phyloP scores from a whole-genome alignment of 2,797 vertebrate species.

The Esox masquinongy region DNA sequence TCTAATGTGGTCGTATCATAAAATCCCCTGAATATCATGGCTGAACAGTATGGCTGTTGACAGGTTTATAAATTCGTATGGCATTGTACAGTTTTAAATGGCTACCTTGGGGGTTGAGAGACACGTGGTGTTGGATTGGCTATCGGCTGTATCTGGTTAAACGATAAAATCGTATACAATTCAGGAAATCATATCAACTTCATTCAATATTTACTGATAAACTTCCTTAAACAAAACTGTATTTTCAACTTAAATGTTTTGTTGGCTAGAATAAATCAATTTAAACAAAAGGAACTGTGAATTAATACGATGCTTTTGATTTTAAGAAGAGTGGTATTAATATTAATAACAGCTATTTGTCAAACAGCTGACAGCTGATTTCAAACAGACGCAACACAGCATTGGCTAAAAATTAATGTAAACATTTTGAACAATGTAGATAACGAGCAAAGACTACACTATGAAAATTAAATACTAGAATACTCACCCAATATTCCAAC shows the following conservation, averaged over 20 bases:
- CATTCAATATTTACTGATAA: not conserved
- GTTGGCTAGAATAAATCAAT: not conserved
- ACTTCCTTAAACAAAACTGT: not conserved
- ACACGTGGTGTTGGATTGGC: not conserved
- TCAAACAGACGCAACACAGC: not conserved
- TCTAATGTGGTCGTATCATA: not conserved
- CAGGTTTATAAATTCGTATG: not conserved
- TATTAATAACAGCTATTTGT: not conserved
- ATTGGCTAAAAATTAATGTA: not conserved
- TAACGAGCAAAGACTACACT: not conserved
- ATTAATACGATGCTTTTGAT: not conserved
- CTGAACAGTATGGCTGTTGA: not conserved
- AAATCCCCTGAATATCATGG: not conserved
- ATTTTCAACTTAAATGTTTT: not conserved
- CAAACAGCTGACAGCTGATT: no score
- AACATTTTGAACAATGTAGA: not conserved
- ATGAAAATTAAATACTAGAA: not conserved
- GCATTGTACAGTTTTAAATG: not conserved
- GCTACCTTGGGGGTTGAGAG: not conserved
- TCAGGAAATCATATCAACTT: not conserved
- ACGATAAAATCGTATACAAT: not conserved
- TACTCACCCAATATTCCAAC: slow-evolving; percentile 70
- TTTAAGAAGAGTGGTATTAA: not conserved
- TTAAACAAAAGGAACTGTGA: not conserved
- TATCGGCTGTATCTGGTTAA: not conserved